Percentiles rank a stretch among this genome's conserved stretches.
Evolutionary conservation across 2,113 vertebrate species (phyloP).

Genomic region (Lampris incognitus): DNA sequence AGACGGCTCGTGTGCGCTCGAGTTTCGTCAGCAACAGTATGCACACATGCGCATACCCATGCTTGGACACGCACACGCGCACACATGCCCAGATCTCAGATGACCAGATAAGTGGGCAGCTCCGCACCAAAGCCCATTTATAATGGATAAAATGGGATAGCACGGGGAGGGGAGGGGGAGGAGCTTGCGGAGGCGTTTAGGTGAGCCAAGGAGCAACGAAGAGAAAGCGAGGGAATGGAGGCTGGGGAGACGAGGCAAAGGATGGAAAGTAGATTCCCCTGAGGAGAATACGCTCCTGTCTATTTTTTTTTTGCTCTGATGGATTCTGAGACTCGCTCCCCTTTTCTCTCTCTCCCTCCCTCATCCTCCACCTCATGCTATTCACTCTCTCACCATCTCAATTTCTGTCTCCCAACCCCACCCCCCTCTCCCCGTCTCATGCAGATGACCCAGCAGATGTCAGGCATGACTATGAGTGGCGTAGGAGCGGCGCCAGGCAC

Average conservation of each 20-base stretch:
- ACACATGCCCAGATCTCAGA: constrained; percentile 39
- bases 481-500: constrained; percentile 75
- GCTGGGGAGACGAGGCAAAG: constrained; percentile 4
- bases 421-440: constrained; percentile 29
- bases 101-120: constrained; percentile 60
- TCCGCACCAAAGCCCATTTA: constrained; percentile 62
- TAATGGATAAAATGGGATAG: constrained; percentile 64
- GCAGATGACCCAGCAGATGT: constrained; percentile 97
- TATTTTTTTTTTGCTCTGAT: constrained; percentile 23
- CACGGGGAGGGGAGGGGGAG: constrained; percentile 12
- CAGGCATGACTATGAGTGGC: constrained; percentile 86
- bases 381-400: neutral
- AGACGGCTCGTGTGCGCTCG: neutral
- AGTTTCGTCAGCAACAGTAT: neutral
- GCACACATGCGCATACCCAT: neutral
- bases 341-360: neutral
- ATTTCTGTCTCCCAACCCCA: neutral
- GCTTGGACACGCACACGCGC: constrained; percentile 1
- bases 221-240: constrained; percentile 4
- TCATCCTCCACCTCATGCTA: too few species aligned
- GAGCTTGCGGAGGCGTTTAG: constrained; percentile 10
- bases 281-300: constrained; percentile 3
- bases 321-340: neutral
- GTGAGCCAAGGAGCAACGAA: constrained; percentile 11
- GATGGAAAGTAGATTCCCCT: neutral